phyloP scores from a whole-genome alignment of 2,113 vertebrate genomes.

The Myxocyprinus asiaticus region DNA sequence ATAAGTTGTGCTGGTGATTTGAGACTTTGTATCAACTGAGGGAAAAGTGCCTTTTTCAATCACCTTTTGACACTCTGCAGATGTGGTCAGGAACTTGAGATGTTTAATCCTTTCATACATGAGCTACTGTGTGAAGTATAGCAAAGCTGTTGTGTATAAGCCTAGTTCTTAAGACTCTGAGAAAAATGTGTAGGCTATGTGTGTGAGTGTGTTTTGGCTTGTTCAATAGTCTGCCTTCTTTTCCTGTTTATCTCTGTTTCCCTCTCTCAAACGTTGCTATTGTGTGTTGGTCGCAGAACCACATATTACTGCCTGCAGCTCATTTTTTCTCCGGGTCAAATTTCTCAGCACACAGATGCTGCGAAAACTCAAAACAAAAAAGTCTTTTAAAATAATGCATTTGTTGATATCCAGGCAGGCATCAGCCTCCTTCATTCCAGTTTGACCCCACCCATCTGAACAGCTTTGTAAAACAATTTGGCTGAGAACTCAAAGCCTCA shows the following conservation, averaged over 20 bases:
- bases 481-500: slow-evolving; percentile 13
- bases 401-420: slow-evolving; percentile 11
- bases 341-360: slow-evolving; percentile 44
- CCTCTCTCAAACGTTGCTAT: slow-evolving; percentile 40
- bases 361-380: slow-evolving; percentile 28
- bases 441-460: slow-evolving; percentile 36
- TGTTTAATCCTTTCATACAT: slow-evolving; percentile 43
- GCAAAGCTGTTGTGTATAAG: slow-evolving; percentile 43
- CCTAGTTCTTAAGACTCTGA: slow-evolving; percentile 19
- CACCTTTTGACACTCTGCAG: slow-evolving; percentile 35
- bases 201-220: not conserved
- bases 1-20: not conserved
- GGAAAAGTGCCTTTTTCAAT: slow-evolving; percentile 8
- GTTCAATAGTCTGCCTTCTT: slow-evolving; percentile 32
- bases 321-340: slow-evolving; percentile 40
- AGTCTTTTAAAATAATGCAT: slow-evolving; percentile 41
- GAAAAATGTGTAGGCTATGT: slow-evolving; percentile 13
- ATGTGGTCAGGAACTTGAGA: slow-evolving; percentile 48
- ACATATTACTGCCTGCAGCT: slow-evolving; percentile 44
- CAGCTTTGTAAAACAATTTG: slow-evolving; percentile 42
- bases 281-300: slow-evolving; percentile 26
- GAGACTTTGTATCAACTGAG: slow-evolving; percentile 12
- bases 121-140: slow-evolving; percentile 36
- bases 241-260: slow-evolving; percentile 31
- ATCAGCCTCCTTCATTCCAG: slow-evolving; percentile 24